Conservation (phyloP, 2,797 vertebrate species). For the Myiotriccus ornatus region DNA sequence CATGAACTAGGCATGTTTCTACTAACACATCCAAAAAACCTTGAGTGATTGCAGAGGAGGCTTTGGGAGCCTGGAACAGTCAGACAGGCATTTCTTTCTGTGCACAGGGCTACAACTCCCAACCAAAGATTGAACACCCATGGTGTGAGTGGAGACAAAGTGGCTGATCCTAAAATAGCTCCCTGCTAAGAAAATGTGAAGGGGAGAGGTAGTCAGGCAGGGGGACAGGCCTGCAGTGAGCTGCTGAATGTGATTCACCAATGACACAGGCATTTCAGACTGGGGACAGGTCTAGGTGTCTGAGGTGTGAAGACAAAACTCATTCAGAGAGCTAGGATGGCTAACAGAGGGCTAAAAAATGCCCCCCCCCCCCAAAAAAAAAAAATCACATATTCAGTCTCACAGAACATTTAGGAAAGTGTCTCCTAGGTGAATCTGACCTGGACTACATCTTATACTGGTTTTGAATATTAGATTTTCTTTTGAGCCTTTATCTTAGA, state of each 20-base stretch:
- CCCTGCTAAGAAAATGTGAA: not conserved
- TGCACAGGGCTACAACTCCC: not conserved
- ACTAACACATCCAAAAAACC: not conserved
- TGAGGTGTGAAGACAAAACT: not conserved
- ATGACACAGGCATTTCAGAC: not conserved
- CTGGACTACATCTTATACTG: not conserved
- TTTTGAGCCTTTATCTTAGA: not conserved
- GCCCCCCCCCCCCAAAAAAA: no score
- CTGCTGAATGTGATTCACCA: not conserved
- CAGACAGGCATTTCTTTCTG: not conserved
- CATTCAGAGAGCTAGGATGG: not conserved
- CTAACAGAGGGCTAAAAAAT: not conserved
- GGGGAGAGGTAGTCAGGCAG: not conserved
- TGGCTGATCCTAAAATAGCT: not conserved
- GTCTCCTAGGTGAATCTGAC: not conserved
- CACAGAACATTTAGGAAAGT: not conserved
- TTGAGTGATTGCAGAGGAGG: not conserved
- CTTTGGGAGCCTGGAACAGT: not conserved
- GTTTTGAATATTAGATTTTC: not conserved
- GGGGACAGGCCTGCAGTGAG: not conserved
- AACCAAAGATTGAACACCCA: rapidly evolving
- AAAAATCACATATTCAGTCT: not conserved
- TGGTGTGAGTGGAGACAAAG: not conserved
- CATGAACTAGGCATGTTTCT: not conserved
- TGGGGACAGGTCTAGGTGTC: not conserved